phyloP scores from a whole-genome alignment of 2,113 vertebrate genomes.

The Entelurus aequoreus region DNA sequence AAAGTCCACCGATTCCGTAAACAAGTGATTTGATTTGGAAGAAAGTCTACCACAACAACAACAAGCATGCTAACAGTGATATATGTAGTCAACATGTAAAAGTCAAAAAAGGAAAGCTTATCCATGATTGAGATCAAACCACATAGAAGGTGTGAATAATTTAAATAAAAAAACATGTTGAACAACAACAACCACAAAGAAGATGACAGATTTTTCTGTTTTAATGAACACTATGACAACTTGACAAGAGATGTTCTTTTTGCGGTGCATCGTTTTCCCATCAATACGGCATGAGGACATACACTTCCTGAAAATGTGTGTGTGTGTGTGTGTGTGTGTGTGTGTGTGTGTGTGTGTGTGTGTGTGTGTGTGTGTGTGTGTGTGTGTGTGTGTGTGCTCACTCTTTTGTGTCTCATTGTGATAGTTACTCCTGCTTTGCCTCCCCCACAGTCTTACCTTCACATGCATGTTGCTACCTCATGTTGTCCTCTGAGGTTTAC shows the following conservation, averaged over 20 bases:
- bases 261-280: neutral
- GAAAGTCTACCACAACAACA: neutral
- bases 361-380: neutral
- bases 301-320: neutral
- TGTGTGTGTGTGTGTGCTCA: neutral
- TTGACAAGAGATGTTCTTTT: neutral
- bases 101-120: neutral
- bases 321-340: neutral
- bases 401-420: slow-evolving; percentile 30
- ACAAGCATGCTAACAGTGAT: neutral
- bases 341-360: neutral
- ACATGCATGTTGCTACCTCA: slow-evolving; percentile 29
- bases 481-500: slow-evolving; percentile 34
- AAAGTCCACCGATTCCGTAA: neutral
- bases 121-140: neutral
- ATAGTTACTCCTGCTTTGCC: slow-evolving; percentile 7
- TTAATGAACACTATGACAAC: no score
- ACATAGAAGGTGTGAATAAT: neutral
- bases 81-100: neutral
- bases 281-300: neutral
- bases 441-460: slow-evolving; percentile 24
- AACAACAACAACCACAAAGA: neutral
- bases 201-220: no score
- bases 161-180: neutral
- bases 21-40: neutral